Conservation (phyloP, 2,888 invertebrate species). For the Tanytarsus gracilentus region DNA sequence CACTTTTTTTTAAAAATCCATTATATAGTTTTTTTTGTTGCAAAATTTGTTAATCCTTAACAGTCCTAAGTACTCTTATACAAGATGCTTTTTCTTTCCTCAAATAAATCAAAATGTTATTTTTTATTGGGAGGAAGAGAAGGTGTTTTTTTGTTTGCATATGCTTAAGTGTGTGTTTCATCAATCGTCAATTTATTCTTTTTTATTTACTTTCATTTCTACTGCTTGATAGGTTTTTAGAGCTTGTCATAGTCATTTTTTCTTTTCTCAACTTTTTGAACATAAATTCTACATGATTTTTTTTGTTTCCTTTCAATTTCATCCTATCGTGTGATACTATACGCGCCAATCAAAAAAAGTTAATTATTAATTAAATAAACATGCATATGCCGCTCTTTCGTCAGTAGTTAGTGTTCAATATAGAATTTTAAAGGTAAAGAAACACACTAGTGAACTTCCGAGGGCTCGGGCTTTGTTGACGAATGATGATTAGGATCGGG, state of each 20-base stretch:
- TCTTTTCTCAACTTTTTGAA: neutral
- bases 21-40: slow-evolving; percentile 6
- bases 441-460: slow-evolving; percentile 63
- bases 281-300: too few species aligned
- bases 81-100: too few species aligned
- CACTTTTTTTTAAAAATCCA: neutral
- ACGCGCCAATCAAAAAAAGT: too few species aligned
- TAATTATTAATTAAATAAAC: neutral
- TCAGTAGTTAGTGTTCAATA: neutral
- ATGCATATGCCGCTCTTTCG: neutral
- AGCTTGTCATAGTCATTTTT: too few species aligned
- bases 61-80: slow-evolving; percentile 25
- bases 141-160: too few species aligned
- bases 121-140: too few species aligned
- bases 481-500: slow-evolving; percentile 72
- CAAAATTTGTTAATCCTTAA: slow-evolving; percentile 25
- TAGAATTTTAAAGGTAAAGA: neutral
- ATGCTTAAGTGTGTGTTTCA: too few species aligned
- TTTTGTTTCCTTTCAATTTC: neutral
- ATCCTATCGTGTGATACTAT: too few species aligned
- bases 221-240: too few species aligned
- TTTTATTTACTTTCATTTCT: slow-evolving; percentile 1
- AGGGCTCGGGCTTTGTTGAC: slow-evolving; percentile 67
- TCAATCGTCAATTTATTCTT: slow-evolving; percentile 22
- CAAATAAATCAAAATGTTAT: too few species aligned